These are phyloP conservation scores for Hirtodrosophila alboralis DNA, from an alignment of 2,888 invertebrate genomes.

Conservation along the genomic window DNA sequence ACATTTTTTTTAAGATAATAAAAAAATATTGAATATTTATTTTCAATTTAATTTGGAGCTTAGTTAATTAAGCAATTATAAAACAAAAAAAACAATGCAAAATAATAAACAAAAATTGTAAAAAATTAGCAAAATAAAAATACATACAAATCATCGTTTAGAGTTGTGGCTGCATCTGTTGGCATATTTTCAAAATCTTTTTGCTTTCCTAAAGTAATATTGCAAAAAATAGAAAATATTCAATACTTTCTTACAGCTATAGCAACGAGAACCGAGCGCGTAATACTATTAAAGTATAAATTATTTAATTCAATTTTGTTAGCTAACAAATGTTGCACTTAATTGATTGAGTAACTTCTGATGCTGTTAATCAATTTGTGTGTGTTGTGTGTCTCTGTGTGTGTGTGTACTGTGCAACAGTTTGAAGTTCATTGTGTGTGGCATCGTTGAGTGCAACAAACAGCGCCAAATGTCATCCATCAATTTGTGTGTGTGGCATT, in stretches of 20 bases:
- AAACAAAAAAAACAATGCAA: not conserved
- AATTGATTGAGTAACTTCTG: constrained; percentile 45
- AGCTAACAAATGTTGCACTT: constrained; percentile 23
- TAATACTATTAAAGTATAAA: too few species aligned
- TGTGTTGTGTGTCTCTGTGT: constrained; percentile 9
- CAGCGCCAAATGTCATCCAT: constrained; percentile 59
- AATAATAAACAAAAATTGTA: not conserved
- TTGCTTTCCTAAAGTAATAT: not conserved
- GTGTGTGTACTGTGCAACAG: constrained; percentile 49
- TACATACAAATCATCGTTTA: constrained; percentile 59
- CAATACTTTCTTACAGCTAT: too few species aligned
- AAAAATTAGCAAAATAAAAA: constrained; percentile 12
- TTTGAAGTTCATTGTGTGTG: constrained; percentile 36
- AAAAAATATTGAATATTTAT: too few species aligned
- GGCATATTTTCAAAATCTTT: constrained; percentile 9
- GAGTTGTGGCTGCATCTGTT: constrained; percentile 13
- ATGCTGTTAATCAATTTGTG: constrained; percentile 51
- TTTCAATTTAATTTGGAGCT: too few species aligned
- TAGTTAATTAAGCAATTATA: not conserved
- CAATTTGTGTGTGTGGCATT: constrained; percentile 43
- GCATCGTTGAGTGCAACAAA: constrained; percentile 23
- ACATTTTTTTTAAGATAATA: too few species aligned
- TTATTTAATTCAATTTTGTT: constrained; percentile 9
- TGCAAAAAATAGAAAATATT: too few species aligned
- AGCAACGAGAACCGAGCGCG: too few species aligned